Conservation (phyloP, 2,888 invertebrate species). For the Andrena dorsata region DNA sequence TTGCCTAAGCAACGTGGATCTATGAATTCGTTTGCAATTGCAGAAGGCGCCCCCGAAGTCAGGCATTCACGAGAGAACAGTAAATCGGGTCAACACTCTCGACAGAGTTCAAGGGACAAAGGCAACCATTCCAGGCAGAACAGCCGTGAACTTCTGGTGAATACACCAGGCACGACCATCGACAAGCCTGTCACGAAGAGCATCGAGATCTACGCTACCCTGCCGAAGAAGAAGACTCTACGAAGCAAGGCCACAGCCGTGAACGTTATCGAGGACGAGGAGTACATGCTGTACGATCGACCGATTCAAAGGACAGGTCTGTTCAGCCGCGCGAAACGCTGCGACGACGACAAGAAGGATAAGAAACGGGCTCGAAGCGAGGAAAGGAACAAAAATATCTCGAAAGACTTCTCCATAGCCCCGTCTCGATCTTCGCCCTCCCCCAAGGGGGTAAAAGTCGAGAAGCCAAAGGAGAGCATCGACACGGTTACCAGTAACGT, state of each 20-base stretch:
- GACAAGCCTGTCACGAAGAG: conserved; percentile 87
- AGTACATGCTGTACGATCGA: conserved; percentile 88
- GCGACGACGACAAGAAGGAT: conserved; percentile 89
- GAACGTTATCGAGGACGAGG: conserved; percentile 90
- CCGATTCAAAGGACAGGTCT: conserved; percentile 90
- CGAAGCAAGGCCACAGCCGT: conserved; percentile 88
- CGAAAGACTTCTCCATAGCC: conserved; percentile 90
- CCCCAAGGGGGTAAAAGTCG: conserved; percentile 81
- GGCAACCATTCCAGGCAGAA: conserved; percentile 88
- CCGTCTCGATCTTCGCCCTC: conserved; percentile 85
- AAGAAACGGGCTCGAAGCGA: conserved; percentile 94
- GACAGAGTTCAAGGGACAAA: conserved; percentile 90
- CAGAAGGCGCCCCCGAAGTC: conserved; percentile 86
- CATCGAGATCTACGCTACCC: conserved; percentile 96
- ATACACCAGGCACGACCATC: conserved; percentile 61
- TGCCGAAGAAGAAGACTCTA: conserved; percentile 93
- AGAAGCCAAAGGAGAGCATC: conserved; percentile 86
- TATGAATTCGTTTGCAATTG: conserved; percentile 14
- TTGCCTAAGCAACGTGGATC: neutral
- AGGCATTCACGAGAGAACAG: conserved; percentile 91
- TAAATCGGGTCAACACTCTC: conserved; percentile 90
- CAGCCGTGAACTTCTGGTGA: conserved; percentile 86
- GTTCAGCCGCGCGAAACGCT: conserved; percentile 89
- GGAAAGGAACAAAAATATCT: conserved; percentile 91
- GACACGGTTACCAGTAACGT: conserved; percentile 86